Conservation (phyloP, 2,797 vertebrate genomes). For the Callimico goeldii region DNA sequence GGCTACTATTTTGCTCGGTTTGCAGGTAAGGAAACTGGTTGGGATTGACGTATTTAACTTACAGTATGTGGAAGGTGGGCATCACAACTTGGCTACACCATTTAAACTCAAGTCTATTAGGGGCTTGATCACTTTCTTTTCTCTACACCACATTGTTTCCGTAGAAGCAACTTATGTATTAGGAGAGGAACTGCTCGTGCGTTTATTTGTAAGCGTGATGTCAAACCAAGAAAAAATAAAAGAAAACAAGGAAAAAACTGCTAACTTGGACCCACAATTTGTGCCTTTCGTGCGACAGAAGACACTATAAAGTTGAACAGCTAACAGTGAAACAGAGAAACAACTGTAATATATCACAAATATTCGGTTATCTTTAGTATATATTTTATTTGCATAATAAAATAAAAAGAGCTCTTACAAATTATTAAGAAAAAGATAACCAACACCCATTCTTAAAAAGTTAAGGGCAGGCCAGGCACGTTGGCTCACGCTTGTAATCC, state of each 20-base stretch:
- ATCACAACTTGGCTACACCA: not conserved
- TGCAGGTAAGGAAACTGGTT: not conserved
- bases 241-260: not conserved
- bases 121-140: not conserved
- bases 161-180: not conserved
- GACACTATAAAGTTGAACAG: not conserved
- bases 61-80: not conserved
- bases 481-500: not conserved
- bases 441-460: not conserved
- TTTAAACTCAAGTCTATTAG: not conserved
- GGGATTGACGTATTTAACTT: not conserved
- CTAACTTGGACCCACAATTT: not conserved
- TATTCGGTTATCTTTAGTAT: not conserved
- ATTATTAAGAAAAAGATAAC: not conserved
- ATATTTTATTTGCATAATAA: slow-evolving; percentile 6
- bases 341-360: not conserved
- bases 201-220: not conserved
- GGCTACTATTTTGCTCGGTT: not conserved
- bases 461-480: not conserved
- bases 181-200: not conserved
- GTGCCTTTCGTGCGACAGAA: not conserved
- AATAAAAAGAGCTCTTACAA: not conserved
- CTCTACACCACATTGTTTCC: not conserved
- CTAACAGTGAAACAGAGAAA: not conserved
- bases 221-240: not conserved